Evolutionary conservation across 2,797 vertebrate genomes (phyloP), one percentile per base, ranked within the genome.

Genomic region (Lerista edwardsae): DNA sequence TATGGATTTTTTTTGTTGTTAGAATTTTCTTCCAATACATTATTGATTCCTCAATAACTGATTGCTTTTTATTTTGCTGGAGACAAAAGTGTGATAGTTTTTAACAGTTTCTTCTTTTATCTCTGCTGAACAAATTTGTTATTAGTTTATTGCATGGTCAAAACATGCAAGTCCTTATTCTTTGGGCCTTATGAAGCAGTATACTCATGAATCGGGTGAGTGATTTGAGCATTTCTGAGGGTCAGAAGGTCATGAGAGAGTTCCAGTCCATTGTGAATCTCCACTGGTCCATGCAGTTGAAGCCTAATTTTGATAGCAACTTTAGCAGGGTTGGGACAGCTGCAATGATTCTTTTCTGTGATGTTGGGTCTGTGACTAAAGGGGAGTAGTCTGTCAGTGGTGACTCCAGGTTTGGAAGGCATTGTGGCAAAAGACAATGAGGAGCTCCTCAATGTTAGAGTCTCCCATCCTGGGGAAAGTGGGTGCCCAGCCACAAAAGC

Each of bases 61-160:
- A 73, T 73, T 47, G 21, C 79, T 62, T 64, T 57, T 78, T 41
- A 8, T 84, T 61, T 79, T 80, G 11, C 78, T 74, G 47, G 6
- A 68, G 62, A 85, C 29, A 85, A 85, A 80, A 44, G 57, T 27
- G 29, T 41, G 65, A 78, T 71, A 68, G 74, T 85, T 80, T 34
- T 59, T 80, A 85, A 75, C 59, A 80, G 36, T 51, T 67, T 23
- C 3, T 71, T 74, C 23, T 64, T 29, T 19, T 29, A 47, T 12
- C 11, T 73, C 61, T 74, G 69, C 79, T 67, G 3, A 67, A 41
- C 41, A 14, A 36, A 31, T 75, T 57, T 80, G 12, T 39, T 65
- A 65, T 65, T 69, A n/a, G 21, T 44, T 39, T 9, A 29, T n/a
- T n/a, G n/a, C n/a, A n/a, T 25, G 21, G 17, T 57, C 21, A 55